Evolutionary conservation across 2,888 invertebrate species (phyloP), one percentile per base, ranked within the genome.

Genomic region (Arctia plantaginis): DNA sequence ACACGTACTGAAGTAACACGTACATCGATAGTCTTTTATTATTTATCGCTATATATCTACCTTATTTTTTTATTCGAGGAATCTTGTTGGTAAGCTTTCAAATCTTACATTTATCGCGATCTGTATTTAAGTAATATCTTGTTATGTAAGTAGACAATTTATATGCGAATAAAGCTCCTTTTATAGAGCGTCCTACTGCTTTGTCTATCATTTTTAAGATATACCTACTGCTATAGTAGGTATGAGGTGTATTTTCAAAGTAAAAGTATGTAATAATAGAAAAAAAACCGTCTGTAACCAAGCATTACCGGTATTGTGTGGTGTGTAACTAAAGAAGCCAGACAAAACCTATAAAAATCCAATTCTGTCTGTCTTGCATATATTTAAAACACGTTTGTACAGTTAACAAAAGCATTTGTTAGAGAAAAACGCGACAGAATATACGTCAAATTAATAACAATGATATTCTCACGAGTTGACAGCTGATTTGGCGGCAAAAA

Each of bases 401-500:
- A 69, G 84, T 83, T 81, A 81, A 81, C 81, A 81, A 81, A 66
- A 67, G 35, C 62, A 71, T 76, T 78, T 72, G 79, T 78, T 70
- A 67, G 79, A 76, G 66, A 76, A 78, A 81, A 72, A 78, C 66
- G 47, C 47, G 27, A 68, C 30, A 30, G 62, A 62, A 62, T 62
- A 30, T 62, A 62, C 18, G n/a, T 44, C 41, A 62, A 35, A 47
- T 33, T 47, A 47, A 73, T 39, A 51, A 47, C 71, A 80, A 70
- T 41, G 55, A 27, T 76, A 77, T 84, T 84, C 83, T 73, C 83
- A 78, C 77, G 85, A 73, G 72, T 75, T 75, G 72, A 44, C 83
- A 81, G 83, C 85, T 81, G 85, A 78, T 85, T 85, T 80, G 83
- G 85, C 83, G 83, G 85, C 80, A 85, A 80, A 59, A 67, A 67